Conservation (phyloP, 2,113 vertebrate genomes). For the Myxocyprinus asiaticus region DNA sequence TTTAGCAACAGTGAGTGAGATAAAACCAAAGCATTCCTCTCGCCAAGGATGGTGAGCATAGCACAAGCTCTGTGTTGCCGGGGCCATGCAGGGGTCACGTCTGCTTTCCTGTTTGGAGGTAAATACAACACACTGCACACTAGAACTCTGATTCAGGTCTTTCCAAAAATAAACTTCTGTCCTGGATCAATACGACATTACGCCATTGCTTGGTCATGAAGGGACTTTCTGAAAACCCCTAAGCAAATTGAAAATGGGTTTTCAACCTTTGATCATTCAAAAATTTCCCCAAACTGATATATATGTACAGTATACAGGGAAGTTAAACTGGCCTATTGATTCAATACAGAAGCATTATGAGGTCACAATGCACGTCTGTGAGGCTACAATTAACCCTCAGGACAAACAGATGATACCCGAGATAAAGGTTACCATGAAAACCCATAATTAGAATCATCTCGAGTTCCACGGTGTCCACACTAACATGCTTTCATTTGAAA, state of each 20-base stretch:
- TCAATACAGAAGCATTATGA: background rate
- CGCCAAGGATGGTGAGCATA: no score
- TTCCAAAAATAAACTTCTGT: no score
- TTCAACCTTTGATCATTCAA: no score
- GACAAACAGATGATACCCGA: conserved; percentile 26
- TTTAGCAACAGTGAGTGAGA: conserved; percentile 26
- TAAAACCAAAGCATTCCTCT: background rate
- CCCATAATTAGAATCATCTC: background rate
- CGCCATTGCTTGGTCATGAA: no score
- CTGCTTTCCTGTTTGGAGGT: no score
- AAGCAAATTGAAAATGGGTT: no score
- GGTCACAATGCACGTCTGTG: background rate
- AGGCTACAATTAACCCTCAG: background rate
- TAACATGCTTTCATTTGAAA: no score
- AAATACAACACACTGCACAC: no score
- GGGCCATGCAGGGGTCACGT: no score
- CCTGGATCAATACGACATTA: no score
- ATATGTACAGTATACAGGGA: background rate
- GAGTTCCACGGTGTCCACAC: background rate
- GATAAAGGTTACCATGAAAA: conserved; percentile 4
- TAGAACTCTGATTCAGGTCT: background rate
- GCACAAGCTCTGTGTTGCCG: no score
- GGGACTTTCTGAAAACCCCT: no score
- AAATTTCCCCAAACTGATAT: background rate
- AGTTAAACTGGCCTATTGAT: background rate